These are phyloP conservation scores for Melanotaenia boesemani DNA, from an alignment of 2,797 vertebrate genomes.

Conservation along the genomic window DNA sequence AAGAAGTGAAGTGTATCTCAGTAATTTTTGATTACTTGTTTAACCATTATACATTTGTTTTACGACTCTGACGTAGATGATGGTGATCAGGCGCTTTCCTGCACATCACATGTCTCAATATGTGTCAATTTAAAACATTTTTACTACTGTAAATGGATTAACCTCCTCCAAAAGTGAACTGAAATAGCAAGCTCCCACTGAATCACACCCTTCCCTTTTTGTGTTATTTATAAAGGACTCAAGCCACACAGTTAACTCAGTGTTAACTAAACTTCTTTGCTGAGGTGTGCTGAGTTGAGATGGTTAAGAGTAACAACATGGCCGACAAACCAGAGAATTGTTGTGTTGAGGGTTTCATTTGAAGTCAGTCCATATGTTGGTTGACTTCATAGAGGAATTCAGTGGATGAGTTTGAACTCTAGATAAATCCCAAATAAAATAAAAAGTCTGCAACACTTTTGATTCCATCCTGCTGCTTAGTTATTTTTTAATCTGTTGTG, in stretches of 20 bases:
- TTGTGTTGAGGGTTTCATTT: not conserved
- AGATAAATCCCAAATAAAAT: not conserved
- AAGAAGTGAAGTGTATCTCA: not conserved
- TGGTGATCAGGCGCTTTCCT: no score
- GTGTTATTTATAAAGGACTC: constrained; percentile 1
- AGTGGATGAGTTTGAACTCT: not conserved
- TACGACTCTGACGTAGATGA: no score
- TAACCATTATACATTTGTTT: not conserved
- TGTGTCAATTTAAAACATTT: not conserved
- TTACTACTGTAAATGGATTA: not conserved
- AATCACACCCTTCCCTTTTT: not conserved
- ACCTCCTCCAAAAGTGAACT: not conserved
- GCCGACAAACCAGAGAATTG: not conserved
- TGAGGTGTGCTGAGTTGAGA: constrained; percentile 2
- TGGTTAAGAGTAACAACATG: not conserved
- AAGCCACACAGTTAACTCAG: not conserved
- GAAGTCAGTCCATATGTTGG: not conserved
- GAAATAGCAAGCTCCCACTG: not conserved
- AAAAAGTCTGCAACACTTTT: not conserved
- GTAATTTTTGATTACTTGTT: not conserved
- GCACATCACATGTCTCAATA: not conserved
- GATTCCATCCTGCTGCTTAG: no score
- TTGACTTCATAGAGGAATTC: not conserved
- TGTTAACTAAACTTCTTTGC: not conserved
- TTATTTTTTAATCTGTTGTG: not conserved